Evolutionary conservation across 2,888 invertebrate species (phyloP).

Genomic region (Platyscelio sp.): DNA sequence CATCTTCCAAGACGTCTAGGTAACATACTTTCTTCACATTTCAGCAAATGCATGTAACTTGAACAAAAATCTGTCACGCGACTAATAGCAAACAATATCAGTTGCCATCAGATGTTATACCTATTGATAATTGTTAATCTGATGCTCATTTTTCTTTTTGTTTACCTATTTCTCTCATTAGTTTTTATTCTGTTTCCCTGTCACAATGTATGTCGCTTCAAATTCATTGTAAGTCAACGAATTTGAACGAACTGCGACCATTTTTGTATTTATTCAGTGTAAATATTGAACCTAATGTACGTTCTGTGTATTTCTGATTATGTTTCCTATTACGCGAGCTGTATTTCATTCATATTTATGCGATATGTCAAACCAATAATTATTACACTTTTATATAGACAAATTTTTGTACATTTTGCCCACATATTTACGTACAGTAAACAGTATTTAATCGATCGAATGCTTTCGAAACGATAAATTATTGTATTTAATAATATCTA

Average conservation of each 20-base stretch:
- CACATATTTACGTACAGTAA: too few relatives aligned
- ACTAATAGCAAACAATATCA: slow-evolving; percentile 60
- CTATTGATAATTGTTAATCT: too few relatives aligned
- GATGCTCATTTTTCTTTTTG: slow-evolving; percentile 7
- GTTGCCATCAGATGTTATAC: slow-evolving; percentile 32
- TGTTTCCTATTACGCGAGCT: slow-evolving; percentile 56
- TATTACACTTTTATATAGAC: slow-evolving; percentile 48
- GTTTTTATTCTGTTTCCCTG: not conserved
- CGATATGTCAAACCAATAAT: slow-evolving; percentile 38
- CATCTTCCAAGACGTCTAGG: slow-evolving; percentile 85
- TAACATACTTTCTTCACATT: slow-evolving; percentile 82
- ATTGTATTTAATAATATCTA: too few relatives aligned
- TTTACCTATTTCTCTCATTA: not conserved
- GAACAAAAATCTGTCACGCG: slow-evolving; percentile 59
- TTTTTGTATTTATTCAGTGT: slow-evolving; percentile 42
- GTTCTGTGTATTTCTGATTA: slow-evolving; percentile 44
- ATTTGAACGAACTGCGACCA: slow-evolving; percentile 27
- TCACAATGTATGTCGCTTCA: not conserved
- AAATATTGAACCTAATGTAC: slow-evolving; percentile 20
- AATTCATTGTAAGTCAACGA: not conserved
- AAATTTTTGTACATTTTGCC: too few relatives aligned
- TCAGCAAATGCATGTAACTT: slow-evolving; percentile 79
- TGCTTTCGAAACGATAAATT: too few relatives aligned
- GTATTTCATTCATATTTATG: slow-evolving; percentile 43
- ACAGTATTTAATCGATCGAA: too few relatives aligned